These are phyloP conservation scores for Sminthurinus aureus DNA, from an alignment of 2,888 invertebrate genomes.

Conservation along the genomic window DNA sequence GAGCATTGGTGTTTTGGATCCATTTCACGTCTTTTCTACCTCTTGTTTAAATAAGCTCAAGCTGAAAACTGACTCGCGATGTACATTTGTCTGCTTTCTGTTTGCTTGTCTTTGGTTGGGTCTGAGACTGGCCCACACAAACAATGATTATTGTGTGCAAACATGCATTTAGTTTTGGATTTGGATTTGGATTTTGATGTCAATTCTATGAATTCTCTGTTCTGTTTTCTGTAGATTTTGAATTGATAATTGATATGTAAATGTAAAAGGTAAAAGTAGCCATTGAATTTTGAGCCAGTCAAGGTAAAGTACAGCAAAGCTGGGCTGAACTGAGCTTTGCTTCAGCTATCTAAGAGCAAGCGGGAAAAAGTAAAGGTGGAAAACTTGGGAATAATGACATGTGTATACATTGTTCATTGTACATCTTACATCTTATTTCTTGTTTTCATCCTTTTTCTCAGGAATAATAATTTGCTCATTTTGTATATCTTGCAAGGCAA, in stretches of 20 bases:
- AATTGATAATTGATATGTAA: background rate
- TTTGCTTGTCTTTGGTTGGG: background rate
- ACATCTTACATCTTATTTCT: slow-evolving; percentile 6
- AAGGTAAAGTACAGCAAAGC: too few species aligned
- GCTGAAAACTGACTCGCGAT: slow-evolving; percentile 24
- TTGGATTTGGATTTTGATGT: background rate
- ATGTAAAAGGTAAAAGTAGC: background rate
- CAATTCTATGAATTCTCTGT: too few species aligned
- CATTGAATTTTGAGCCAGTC: too few species aligned
- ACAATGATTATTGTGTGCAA: background rate
- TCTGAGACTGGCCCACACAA: background rate
- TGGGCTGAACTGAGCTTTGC: background rate
- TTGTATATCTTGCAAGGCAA: too few species aligned
- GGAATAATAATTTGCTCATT: too few species aligned
- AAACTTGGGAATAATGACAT: slow-evolving; percentile 18
- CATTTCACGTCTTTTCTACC: slow-evolving; percentile 12
- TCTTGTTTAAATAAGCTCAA: slow-evolving; percentile 29
- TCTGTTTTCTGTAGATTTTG: background rate
- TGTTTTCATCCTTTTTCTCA: too few species aligned
- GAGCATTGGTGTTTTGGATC: slow-evolving; percentile 11
- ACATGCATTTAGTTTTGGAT: background rate
- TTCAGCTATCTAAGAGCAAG: background rate
- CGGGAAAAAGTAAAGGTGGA: too few species aligned
- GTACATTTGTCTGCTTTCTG: background rate
- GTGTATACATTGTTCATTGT: background rate